A percentile compares a stretch with the other conserved stretches of the same genome.
phyloP scores from a whole-genome alignment of 2,888 invertebrate genomes.

The Zootermopsis nevadensis region DNA sequence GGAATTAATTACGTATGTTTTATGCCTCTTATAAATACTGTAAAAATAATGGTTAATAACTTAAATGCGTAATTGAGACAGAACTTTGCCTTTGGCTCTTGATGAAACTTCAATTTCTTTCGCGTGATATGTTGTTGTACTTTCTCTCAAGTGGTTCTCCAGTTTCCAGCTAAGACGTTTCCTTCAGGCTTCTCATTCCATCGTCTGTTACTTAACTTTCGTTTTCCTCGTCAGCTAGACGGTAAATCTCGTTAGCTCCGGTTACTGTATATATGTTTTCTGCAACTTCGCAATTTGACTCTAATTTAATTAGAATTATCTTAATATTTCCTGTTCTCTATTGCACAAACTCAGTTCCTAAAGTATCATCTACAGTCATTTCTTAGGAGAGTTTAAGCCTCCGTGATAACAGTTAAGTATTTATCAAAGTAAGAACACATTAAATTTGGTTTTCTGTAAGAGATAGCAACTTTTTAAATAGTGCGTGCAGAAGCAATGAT shows the following conservation, averaged over 20 bases:
- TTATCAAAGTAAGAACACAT: too few relatives aligned
- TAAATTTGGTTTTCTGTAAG: too few relatives aligned
- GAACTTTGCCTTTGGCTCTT: too few relatives aligned
- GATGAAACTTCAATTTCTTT: too few relatives aligned
- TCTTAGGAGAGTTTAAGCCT: too few relatives aligned
- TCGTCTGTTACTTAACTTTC: constrained; percentile 1
- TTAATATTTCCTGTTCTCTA: neutral
- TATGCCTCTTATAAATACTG: too few relatives aligned
- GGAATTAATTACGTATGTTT: too few relatives aligned
- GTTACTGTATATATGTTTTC: too few relatives aligned
- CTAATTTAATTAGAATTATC: neutral
- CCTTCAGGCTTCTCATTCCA: neutral
- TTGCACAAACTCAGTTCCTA: neutral
- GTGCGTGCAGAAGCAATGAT: neutral
- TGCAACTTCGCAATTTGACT: neutral
- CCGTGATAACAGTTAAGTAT: too few relatives aligned
- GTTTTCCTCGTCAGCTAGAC: neutral
- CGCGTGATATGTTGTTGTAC: neutral
- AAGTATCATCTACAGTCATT: too few relatives aligned
- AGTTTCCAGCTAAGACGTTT: neutral
- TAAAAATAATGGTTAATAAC: too few relatives aligned
- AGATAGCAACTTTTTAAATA: neutral
- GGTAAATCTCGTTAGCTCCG: neutral
- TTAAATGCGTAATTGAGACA: too few relatives aligned
- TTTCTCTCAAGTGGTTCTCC: neutral